Evolutionary conservation across 2,113 vertebrate species (phyloP).

Genomic region (Pedetes capensis): DNA sequence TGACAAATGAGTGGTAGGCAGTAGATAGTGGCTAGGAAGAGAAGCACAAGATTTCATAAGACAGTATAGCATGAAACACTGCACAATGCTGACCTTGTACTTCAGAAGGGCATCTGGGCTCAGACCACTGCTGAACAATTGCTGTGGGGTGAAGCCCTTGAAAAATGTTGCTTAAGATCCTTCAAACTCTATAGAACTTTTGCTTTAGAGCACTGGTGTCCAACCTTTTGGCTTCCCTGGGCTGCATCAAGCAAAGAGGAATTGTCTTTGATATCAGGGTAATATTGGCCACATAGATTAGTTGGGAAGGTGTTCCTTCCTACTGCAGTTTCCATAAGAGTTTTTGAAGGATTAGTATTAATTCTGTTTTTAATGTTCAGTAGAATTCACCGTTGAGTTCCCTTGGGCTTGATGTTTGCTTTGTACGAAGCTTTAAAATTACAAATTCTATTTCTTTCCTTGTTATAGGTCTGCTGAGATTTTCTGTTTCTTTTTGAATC

Average conservation of each 20-base stretch:
- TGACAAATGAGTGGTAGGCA: background rate
- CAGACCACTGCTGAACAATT: background rate
- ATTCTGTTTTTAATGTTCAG: slow-evolving; percentile 7
- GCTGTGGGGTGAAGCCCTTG: background rate
- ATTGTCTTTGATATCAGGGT: background rate
- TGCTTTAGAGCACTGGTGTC: background rate
- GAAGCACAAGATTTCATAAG: background rate
- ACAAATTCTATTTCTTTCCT: background rate
- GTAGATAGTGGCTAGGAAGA: background rate
- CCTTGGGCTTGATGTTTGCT: background rate
- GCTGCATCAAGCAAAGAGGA: too few relatives aligned
- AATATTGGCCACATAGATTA: background rate
- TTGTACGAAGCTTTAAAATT: slow-evolving; percentile 8
- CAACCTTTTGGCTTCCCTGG: too few relatives aligned
- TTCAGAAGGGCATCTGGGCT: background rate
- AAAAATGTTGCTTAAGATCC: background rate
- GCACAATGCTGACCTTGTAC: background rate
- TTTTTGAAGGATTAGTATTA: background rate
- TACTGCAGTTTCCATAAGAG: background rate
- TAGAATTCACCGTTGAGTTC: background rate
- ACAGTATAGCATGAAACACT: background rate
- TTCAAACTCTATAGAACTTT: background rate
- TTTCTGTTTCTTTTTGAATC: background rate
- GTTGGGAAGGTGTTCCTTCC: background rate
- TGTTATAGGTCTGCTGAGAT: background rate